Base-by-base conservation (phyloP, 2,888 invertebrate genomes). In the Spodoptera picta region DNA sequence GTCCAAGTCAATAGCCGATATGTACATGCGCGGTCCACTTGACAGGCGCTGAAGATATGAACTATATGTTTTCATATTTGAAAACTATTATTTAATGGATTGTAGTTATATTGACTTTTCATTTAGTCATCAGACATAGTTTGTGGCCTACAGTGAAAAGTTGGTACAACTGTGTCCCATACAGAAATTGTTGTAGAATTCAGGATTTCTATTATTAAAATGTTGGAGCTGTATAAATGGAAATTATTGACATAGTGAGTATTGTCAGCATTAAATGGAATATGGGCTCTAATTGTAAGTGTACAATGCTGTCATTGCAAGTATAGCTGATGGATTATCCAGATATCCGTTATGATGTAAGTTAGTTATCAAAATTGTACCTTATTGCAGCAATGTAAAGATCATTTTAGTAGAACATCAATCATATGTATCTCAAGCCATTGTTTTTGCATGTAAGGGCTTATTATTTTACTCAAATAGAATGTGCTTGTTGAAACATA, bases 1-100 rank as follows among this genome's bases (percentile, higher is more conserved):
- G 83, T 81, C 86, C 88, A 12, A 91, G 88, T 90, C 93, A 94
- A 94, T 94, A 94, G 88, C 94, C 88, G 64, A 87, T 78, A 90
- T 90, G 87, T 70, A 86, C 67, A 23, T 90, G 92, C 85, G 87
- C 83, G 61, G 88, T 90, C 77, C 77, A 80, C 68, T 57, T 76
- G 75, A 79, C 85, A 52, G 80, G 85, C 81, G 82, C 88, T 63
- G 82, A 87, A 65, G 80, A 89, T 69, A 88, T 84, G 86, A 90
- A 92, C 90, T 92, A 83, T 91, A 83, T 90, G 90, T 92, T 93
- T 90, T 90, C 91, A 71, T 92, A 91, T 78, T 83, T 91, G 87
- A 93, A 92, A 90, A 90, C 89, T 69, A 87, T 92, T 84, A 87
- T 91, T 85, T 92, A 73, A 83, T 72, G 58, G 77, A 74, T 67